Conservation (phyloP, 2,113 vertebrate species). For the Fukomys damarensis region DNA sequence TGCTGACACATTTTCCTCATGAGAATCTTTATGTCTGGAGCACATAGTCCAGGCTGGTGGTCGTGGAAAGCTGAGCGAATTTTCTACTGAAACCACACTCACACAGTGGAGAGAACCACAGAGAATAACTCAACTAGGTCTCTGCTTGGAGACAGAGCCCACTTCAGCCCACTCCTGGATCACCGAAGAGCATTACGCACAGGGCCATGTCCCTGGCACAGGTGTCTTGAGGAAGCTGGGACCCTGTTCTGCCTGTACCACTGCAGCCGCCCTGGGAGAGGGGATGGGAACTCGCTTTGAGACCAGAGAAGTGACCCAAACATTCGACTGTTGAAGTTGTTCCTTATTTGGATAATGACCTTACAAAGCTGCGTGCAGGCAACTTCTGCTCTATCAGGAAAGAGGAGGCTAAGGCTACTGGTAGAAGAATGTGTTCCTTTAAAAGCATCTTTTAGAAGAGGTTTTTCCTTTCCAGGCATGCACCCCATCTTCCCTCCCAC, state of each 20-base stretch:
- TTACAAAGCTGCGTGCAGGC: fast-evolving
- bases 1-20: fast-evolving
- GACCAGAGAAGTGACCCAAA: not conserved
- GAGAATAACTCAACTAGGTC: not conserved
- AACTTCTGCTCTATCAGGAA: not conserved
- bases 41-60: not conserved
- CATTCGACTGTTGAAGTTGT: too few species aligned
- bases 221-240: not conserved
- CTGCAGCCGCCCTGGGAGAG: not conserved
- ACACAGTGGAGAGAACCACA: not conserved
- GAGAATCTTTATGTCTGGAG: not conserved
- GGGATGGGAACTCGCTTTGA: not conserved
- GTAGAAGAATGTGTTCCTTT: not conserved
- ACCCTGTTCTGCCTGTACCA: not conserved
- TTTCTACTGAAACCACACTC: not conserved
- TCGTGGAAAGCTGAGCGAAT: not conserved
- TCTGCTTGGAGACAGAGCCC: too few species aligned
- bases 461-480: not conserved
- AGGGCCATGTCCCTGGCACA: not conserved
- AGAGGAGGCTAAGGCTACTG: not conserved
- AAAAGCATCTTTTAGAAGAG: not conserved
- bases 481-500: fast-evolving
- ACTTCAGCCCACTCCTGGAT: not conserved
- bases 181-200: not conserved
- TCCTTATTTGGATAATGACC: fast-evolving